A percentile compares a stretch with the other conserved stretches of the same genome.
These are phyloP conservation scores for Xyrichtys novacula DNA, from an alignment of 2,797 vertebrate genomes.

Conservation along the genomic window DNA sequence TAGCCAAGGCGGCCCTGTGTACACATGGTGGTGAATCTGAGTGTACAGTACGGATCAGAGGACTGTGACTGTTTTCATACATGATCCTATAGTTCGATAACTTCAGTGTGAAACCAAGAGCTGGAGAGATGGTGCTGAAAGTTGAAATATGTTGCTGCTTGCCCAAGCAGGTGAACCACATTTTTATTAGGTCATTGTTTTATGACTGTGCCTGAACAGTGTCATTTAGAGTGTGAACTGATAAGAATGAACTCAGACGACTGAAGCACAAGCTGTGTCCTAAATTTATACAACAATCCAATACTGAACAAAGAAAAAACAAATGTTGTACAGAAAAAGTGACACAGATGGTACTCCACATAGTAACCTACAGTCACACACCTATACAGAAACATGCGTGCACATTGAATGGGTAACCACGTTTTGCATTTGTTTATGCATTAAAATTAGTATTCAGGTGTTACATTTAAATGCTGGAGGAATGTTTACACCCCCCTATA, in stretches of 20 bases:
- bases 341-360: background rate
- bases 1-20: constrained; percentile 51
- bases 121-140: constrained; percentile 17
- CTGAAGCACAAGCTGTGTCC: constrained; percentile 8
- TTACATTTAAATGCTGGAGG: too few relatives aligned
- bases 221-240: constrained; percentile 34
- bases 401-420: background rate
- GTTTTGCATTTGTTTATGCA: background rate
- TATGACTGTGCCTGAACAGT: constrained; percentile 38
- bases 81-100: constrained; percentile 4
- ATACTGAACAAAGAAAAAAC: background rate
- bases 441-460: too few relatives aligned
- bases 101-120: background rate
- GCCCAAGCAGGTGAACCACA: constrained; percentile 11
- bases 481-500: too few relatives aligned
- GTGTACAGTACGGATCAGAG: constrained; percentile 21
- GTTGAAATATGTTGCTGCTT: constrained; percentile 10
- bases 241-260: constrained; percentile 63
- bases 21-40: constrained; percentile 45
- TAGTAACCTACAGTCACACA: background rate
- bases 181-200: constrained; percentile 38
- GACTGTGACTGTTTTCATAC: constrained; percentile 10
- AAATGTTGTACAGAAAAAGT: background rate
- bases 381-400: background rate
- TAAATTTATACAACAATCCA: background rate